phyloP scores from a whole-genome alignment of 2,797 vertebrate species.

The Remorina albescens region DNA sequence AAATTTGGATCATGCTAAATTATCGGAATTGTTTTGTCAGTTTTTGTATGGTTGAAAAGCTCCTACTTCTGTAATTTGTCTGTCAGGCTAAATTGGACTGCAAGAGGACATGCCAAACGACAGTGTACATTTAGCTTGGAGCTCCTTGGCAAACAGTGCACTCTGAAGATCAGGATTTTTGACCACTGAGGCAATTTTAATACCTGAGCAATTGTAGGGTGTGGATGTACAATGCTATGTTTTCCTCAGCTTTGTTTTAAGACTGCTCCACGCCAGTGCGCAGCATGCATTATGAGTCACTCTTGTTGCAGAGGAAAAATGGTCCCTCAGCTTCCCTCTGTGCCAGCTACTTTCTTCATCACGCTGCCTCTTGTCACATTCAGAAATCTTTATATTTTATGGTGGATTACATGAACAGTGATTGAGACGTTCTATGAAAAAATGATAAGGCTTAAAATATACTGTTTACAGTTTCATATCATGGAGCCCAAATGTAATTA shows the following conservation, averaged over 20 bases:
- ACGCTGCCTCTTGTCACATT: neutral
- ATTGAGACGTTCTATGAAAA: neutral
- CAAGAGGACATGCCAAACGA: neutral
- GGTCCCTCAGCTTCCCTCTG: neutral
- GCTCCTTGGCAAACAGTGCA: neutral
- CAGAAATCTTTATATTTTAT: neutral
- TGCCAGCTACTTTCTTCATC: neutral
- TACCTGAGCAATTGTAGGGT: constrained; percentile 1
- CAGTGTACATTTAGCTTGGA: neutral
- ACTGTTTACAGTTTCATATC: neutral
- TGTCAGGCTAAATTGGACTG: neutral
- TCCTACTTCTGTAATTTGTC: neutral
- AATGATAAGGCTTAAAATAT: neutral
- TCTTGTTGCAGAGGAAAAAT: neutral
- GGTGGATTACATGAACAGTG: neutral
- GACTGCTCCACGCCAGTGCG: neutral
- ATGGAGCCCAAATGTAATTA: neutral
- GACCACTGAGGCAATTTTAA: constrained; percentile 19
- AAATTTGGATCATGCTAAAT: neutral
- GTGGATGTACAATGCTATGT: neutral
- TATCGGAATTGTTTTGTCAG: neutral
- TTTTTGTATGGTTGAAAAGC: neutral
- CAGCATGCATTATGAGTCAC: neutral
- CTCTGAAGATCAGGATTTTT: constrained; percentile 10
- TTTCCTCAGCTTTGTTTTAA: constrained; percentile 16